These are phyloP conservation scores for Philopedon plagiatum DNA, from an alignment of 2,888 invertebrate genomes.

Conservation along the genomic window DNA sequence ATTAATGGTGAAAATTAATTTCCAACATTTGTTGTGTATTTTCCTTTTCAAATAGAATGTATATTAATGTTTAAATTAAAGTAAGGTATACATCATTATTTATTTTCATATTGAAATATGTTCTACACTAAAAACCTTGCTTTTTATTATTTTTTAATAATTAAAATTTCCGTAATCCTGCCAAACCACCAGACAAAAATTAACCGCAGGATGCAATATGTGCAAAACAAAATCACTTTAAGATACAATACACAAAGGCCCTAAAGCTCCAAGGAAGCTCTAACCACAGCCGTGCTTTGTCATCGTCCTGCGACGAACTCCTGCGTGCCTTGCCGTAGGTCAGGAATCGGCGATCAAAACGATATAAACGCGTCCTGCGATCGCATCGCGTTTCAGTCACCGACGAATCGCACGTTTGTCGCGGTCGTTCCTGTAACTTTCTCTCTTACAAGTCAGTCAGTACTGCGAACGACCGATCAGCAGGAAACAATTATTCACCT, in stretches of 20 bases:
- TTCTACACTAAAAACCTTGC: too few species aligned
- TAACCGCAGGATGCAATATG: neutral
- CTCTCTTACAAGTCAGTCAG: slow-evolving; percentile 31
- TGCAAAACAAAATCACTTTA: neutral
- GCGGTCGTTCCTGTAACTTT: slow-evolving; percentile 45
- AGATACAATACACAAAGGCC: slow-evolving; percentile 12
- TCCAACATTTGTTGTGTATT: too few species aligned
- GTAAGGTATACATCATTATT: too few species aligned
- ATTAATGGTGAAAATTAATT: too few species aligned
- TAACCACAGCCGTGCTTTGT: slow-evolving; percentile 13
- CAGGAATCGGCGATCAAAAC: slow-evolving; percentile 37
- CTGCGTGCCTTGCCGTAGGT: slow-evolving; percentile 43
- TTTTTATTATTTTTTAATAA: too few species aligned
- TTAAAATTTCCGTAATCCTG: too few species aligned
- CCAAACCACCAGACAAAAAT: too few species aligned
- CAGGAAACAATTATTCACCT: slow-evolving; percentile 16
- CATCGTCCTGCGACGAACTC: slow-evolving; percentile 28
- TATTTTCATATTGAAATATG: too few species aligned
- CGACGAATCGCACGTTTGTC: slow-evolving; percentile 40
- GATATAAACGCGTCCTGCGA: slow-evolving; percentile 47
- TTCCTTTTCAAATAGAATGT: too few species aligned
- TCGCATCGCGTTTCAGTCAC: slow-evolving; percentile 44
- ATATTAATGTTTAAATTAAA: too few species aligned
- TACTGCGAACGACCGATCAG: slow-evolving; percentile 43
- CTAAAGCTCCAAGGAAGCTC: slow-evolving; percentile 19